Evolutionary conservation across 2,888 invertebrate genomes (phyloP).

Genomic region (Metellina segmentata): DNA sequence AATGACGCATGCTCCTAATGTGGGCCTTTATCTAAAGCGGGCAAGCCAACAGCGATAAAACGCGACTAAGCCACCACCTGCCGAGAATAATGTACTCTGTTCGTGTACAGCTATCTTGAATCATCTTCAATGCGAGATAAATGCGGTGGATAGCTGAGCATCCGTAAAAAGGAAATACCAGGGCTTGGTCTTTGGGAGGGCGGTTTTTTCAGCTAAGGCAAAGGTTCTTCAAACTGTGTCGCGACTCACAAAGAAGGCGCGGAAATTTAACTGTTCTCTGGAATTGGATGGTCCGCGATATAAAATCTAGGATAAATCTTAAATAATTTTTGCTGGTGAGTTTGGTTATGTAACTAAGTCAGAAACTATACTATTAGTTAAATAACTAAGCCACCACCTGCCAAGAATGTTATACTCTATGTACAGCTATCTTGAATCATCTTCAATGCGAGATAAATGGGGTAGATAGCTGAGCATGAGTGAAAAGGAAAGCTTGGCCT

Average conservation of each 20-base stretch:
- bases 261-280: too few relatives aligned
- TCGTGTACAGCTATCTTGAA: neutral
- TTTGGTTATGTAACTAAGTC: too few relatives aligned
- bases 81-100: neutral
- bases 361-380: too few relatives aligned
- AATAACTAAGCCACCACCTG: neutral
- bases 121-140: neutral
- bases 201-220: too few relatives aligned
- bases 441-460: neutral
- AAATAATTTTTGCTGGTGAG: too few relatives aligned
- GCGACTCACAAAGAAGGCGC: too few relatives aligned
- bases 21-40: neutral
- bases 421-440: neutral
- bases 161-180: neutral
- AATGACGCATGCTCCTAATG: neutral
- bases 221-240: too few relatives aligned
- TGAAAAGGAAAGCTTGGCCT: neutral
- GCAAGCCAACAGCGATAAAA: neutral
- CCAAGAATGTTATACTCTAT: neutral
- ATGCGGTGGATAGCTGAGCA: neutral
- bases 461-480: neutral
- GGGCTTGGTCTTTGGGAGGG: too few relatives aligned
- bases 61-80: neutral
- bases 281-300: too few relatives aligned
- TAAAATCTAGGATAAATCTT: too few relatives aligned